Percentiles rank a stretch among this genome's conserved stretches.
Evolutionary conservation across 2,888 invertebrate species (phyloP).

Genomic region (Caenorhabditis sp.): DNA sequence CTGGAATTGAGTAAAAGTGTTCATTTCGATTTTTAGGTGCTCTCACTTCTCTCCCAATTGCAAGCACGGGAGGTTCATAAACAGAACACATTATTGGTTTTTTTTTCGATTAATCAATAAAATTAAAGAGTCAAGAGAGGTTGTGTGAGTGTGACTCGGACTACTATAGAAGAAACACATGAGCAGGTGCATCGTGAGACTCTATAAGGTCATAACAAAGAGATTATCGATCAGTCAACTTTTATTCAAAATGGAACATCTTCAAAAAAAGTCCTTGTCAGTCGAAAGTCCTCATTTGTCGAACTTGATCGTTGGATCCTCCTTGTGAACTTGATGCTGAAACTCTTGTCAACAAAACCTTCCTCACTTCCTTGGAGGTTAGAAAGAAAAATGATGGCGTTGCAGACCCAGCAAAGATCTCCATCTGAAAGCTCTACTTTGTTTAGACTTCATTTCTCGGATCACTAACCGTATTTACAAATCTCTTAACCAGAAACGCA

Average conservation of each 20-base stretch:
- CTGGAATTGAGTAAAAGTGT: background rate
- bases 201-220: too few species aligned
- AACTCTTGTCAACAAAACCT: background rate
- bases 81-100: too few species aligned
- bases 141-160: too few species aligned
- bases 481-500: constrained; percentile 14
- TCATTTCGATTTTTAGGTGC: background rate
- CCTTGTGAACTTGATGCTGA: background rate
- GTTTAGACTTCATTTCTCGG: too few species aligned
- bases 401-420: constrained; percentile 6
- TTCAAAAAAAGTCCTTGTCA: background rate
- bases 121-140: too few species aligned
- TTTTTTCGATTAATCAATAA: too few species aligned
- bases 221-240: too few species aligned
- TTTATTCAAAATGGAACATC: too few species aligned
- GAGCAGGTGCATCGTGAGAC: too few species aligned
- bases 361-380: background rate
- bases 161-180: too few species aligned
- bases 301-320: constrained; percentile 14
- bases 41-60: too few species aligned
- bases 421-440: background rate
- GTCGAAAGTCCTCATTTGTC: background rate
- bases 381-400: constrained; percentile 20
- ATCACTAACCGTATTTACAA: constrained; percentile 27
- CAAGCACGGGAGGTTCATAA: too few species aligned